Base-by-base conservation (phyloP, 1,140 invertebrate species). In the Drosophila chauvacae region DNA sequence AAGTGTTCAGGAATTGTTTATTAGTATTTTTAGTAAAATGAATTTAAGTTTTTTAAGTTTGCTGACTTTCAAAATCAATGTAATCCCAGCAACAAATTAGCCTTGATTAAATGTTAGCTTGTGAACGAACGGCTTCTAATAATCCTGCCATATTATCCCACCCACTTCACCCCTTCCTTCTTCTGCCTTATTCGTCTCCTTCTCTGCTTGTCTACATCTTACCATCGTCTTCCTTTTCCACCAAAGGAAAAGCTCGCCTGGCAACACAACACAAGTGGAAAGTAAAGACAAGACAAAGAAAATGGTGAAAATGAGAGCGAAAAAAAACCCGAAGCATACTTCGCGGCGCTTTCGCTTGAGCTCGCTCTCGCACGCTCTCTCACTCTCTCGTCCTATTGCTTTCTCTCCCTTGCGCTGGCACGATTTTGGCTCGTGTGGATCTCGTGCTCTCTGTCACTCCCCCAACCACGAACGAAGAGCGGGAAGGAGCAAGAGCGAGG, bases 301-400 rank as follows among this genome's bases (percentile, higher is more conserved):
- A 69, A 42, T 50, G 4, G 16, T 33, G 65, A 23, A 35, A 59
- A 72, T 35, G 37, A 42, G 37, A 71, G 16, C 53, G 23, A 51
- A 35, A 7, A 7, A 58, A 71, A 71, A 84, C 51, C 33, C 13
- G 47, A 63, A 80, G 75, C 82, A 74, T 86, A 86, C 82, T 86
- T 85, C 74, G 55, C 65, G 81, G 81, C 81, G 81, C 81, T 65
- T 70, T 85, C 44, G 30, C 79, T 18, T 56, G 50, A 20, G 37
- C 41, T 20, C 33, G 44, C 55, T 41, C 33, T 68, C 11, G 5
- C 14, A 7, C 10, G 60, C 48, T 30, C 28, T 30, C 28, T 9
- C 28, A n/a, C n/a, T 9, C 23, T 14, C 39, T 26, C 20, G 7
- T 13, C 11, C 16, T 16, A 14, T 30, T 68, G 45, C 59, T 45